A percentile compares a stretch with the other conserved stretches of the same genome.
phyloP scores from a whole-genome alignment of 1,140 invertebrate genomes.

The Saxidomus purpurata region DNA sequence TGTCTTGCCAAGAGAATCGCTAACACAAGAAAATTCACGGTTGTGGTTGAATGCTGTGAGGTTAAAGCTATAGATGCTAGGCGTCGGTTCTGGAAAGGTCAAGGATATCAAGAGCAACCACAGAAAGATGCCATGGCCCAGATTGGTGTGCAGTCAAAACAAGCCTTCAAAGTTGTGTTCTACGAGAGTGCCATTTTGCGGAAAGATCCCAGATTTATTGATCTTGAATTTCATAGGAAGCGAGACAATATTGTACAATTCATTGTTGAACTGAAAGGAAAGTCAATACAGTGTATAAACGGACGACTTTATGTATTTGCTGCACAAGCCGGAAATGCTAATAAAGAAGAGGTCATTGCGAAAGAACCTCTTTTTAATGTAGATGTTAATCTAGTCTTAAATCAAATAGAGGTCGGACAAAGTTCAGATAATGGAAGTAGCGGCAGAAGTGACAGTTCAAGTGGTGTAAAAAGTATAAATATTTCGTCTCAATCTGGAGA shows the following conservation, averaged over 20 bases:
- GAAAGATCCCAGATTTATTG: slow-evolving; percentile 36
- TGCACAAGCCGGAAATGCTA: neutral
- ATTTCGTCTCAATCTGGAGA: neutral
- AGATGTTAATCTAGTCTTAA: slow-evolving; percentile 40
- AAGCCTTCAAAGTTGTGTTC: slow-evolving; percentile 36
- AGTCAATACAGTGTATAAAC: slow-evolving; percentile 52
- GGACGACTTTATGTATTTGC: slow-evolving; percentile 30
- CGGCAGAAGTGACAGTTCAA: neutral
- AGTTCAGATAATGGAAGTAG: neutral
- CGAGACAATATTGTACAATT: slow-evolving; percentile 34
- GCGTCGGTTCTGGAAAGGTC: slow-evolving; percentile 3
- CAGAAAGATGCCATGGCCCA: neutral
- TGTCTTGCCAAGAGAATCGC: neutral
- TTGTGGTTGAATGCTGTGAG: slow-evolving; percentile 48
- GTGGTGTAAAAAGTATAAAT: neutral
- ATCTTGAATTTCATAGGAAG: slow-evolving; percentile 51
- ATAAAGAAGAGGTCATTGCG: neutral
- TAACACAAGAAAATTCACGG: slow-evolving; percentile 11
- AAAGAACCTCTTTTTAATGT: neutral
- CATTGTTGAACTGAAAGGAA: slow-evolving; percentile 52
- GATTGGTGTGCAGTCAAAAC: neutral
- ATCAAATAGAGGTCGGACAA: neutral
- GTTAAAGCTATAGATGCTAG: neutral
- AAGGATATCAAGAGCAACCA: slow-evolving; percentile 33
- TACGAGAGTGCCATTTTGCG: slow-evolving; percentile 21